A percentile compares a stretch with the other conserved stretches of the same genome.
These are phyloP conservation scores for Solea solea DNA, from an alignment of 2,113 vertebrate species.

Conservation along the genomic window DNA sequence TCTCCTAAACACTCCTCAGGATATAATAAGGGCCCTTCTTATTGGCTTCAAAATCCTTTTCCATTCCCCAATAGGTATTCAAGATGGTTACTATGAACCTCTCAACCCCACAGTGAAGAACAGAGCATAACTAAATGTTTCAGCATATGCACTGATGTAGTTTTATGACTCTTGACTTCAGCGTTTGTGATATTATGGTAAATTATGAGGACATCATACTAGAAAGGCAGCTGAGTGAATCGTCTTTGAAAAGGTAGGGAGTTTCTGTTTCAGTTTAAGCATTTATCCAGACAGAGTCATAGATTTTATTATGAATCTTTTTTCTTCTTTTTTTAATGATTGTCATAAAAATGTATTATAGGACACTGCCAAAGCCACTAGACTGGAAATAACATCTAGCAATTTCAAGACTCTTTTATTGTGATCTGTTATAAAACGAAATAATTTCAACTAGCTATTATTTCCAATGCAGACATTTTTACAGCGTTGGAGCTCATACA, in stretches of 20 bases:
- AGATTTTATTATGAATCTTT: constrained; percentile 3
- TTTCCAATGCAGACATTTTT: constrained; percentile 17
- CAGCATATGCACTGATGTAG: constrained; percentile 40
- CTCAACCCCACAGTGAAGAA: constrained; percentile 31
- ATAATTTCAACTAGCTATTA: constrained; percentile 4
- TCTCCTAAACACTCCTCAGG: constrained; percentile 25
- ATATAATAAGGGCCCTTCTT: constrained; percentile 37
- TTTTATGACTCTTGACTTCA: constrained; percentile 34
- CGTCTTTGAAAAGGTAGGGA: constrained; percentile 1
- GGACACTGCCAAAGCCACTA: constrained; percentile 12
- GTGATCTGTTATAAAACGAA: constrained; percentile 17
- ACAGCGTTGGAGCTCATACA: neutral
- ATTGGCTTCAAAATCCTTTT: constrained; percentile 39
- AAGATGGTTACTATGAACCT: constrained; percentile 51
- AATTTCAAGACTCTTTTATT: constrained; percentile 13
- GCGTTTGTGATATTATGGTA: constrained; percentile 22
- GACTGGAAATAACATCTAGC: constrained; percentile 11
- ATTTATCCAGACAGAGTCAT: constrained; percentile 36
- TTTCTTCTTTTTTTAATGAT: neutral
- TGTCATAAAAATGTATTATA: neutral
- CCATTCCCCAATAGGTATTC: constrained; percentile 41
- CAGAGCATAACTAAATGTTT: constrained; percentile 53
- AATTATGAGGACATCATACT: constrained; percentile 33
- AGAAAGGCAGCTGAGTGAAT: constrained; percentile 14
- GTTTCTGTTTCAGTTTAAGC: constrained; percentile 13